These are phyloP conservation scores for Diplodus sargus DNA, from an alignment of 2,797 vertebrate genomes.

Conservation along the genomic window DNA sequence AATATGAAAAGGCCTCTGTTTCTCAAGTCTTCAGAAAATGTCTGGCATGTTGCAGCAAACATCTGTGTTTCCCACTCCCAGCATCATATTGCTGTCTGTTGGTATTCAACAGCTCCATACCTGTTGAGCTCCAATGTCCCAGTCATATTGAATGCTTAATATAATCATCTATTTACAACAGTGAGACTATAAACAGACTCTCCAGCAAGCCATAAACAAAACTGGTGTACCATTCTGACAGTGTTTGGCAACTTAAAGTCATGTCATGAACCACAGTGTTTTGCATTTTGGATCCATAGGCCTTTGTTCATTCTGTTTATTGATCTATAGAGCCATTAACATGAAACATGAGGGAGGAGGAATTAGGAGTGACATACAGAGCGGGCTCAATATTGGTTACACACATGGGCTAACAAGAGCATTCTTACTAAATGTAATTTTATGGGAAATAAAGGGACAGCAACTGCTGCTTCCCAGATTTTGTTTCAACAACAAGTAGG, in stretches of 20 bases:
- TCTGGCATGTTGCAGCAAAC: not conserved
- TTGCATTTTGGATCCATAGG: too few species aligned
- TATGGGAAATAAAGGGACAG: not conserved
- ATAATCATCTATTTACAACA: slow-evolving; percentile 6
- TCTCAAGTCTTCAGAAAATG: not conserved
- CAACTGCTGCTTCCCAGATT: not conserved
- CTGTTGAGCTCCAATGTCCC: not conserved
- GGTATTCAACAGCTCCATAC: not conserved
- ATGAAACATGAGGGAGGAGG: not conserved
- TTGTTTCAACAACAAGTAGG: not conserved
- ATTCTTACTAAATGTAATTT: not conserved
- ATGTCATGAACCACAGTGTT: not conserved
- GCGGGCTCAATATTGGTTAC: not conserved
- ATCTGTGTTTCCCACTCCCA: not conserved
- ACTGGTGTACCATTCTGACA: not conserved
- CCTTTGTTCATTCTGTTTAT: not conserved
- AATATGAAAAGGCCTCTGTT: not conserved
- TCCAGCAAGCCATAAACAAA: not conserved
- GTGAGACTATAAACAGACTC: not conserved
- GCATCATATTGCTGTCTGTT: not conserved
- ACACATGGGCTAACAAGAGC: not conserved
- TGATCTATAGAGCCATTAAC: not conserved
- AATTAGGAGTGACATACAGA: not conserved
- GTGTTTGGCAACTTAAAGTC: not conserved
- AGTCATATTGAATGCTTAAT: not conserved